Base-by-base conservation (phyloP, 1,140 invertebrate species). In the Drosophila ficusphila region DNA sequence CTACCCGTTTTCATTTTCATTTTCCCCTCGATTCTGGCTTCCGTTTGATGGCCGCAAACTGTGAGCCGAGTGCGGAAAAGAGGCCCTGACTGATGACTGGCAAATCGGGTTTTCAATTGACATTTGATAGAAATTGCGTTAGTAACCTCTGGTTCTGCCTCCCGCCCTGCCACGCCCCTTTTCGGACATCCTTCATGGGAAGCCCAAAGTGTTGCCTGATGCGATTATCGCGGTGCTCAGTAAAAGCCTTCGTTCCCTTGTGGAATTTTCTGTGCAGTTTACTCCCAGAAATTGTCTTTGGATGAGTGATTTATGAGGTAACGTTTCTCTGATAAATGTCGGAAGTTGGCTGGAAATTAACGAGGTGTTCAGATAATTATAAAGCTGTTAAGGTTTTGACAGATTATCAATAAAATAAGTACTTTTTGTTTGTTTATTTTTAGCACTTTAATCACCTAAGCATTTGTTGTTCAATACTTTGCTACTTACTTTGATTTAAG, bases 21-120 rank as follows among this genome's bases (percentile, higher is more conserved):
- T 39, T 36, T 41, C 39, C 49, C 31, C 58, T 51, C 23, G 34
- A 36, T 75, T 60, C 39, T 58, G 67, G 34, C 81, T 81, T 86
- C 77, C 82, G 77, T 60, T 82, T 67, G 60, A 68, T 47, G 76
- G 77, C 77, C 82, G 44, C 82, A 82, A 68, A 68, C 42, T 83
- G 53, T 36, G 49, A 46, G 19, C 39, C 8, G 60, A 14, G 23
- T 19, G 18, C 19, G 65, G 38, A 38, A 54, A 53, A 60, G 51
- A 52, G 58, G 49, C 56, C 51, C 65, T 41, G 71, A 57, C 77
- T 73, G 81, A 64, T 47, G 65, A 61, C 81, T 69, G 73, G 58
- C 58, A 88, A 86, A 86, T 88, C 60, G 57, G 73, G 64, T 77
- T 86, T 86, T 72, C 81, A 86, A 86, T 86, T 88, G 81, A 86